These are phyloP conservation scores for Trachelus tabidus DNA, from an alignment of 2,888 invertebrate genomes.

Conservation along the genomic window DNA sequence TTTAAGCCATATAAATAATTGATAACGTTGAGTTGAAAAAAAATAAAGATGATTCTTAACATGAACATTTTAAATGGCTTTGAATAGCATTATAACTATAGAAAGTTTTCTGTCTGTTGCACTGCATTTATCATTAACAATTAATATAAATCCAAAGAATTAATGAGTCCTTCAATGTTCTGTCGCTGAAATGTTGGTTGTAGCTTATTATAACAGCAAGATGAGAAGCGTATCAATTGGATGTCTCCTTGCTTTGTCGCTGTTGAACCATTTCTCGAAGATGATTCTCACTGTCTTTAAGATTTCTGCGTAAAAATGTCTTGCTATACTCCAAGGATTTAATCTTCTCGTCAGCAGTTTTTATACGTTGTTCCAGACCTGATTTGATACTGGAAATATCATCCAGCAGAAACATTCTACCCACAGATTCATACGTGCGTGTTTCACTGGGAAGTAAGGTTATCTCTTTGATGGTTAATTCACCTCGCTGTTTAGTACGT, in stretches of 20 bases:
- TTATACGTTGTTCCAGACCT: conserved; percentile 73
- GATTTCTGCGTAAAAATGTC: conserved; percentile 81
- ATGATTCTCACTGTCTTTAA: conserved; percentile 88
- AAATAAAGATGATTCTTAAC: neutral
- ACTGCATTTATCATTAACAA: neutral
- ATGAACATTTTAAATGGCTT: neutral
- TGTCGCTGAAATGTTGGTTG: neutral
- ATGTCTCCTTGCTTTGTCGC: conserved; percentile 60
- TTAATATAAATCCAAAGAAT: neutral
- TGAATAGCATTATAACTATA: neutral
- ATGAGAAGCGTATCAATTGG: conserved; percentile 30
- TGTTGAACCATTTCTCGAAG: conserved; percentile 85
- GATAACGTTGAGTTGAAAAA: neutral
- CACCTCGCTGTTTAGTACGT: conserved; percentile 76
- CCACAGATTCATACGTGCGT: conserved; percentile 83
- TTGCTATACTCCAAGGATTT: conserved; percentile 80
- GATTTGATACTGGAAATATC: conserved; percentile 74
- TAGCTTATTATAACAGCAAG: neutral
- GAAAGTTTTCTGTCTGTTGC: neutral
- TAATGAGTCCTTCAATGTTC: neutral
- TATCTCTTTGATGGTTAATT: conserved; percentile 76
- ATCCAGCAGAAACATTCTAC: conserved; percentile 85
- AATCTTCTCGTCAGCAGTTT: conserved; percentile 74
- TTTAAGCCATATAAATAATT: neutral
- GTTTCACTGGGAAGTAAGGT: conserved; percentile 72